A percentile compares a stretch with the other conserved stretches of the same genome.
Evolutionary conservation across 2,888 invertebrate species (phyloP).

Genomic region (Fabriciana adippe): DNA sequence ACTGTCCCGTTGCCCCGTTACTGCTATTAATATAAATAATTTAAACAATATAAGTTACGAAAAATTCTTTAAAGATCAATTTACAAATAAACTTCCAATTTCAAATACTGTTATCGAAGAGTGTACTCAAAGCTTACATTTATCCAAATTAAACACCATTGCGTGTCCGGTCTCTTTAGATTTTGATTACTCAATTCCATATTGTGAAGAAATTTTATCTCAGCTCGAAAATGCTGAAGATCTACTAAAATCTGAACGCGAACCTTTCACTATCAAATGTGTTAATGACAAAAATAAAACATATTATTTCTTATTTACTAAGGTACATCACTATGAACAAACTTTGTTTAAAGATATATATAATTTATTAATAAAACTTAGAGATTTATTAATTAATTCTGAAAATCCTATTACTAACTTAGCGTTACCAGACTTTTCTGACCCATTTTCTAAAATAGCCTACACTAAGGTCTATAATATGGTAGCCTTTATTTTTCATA

Average conservation of each 20-base stretch:
- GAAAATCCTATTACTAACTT: conserved; percentile 37
- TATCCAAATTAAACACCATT: neutral
- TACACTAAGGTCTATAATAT: too few relatives aligned
- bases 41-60: neutral
- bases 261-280: conserved; percentile 9
- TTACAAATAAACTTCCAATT: neutral
- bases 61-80: neutral
- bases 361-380: conserved; percentile 35
- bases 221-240: conserved; percentile 4
- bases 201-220: conserved; percentile 15
- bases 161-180: conserved; percentile 11
- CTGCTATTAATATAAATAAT: neutral
- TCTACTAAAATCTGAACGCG: conserved; percentile 5
- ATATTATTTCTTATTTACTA: conserved; percentile 29
- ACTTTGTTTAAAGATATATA: neutral
- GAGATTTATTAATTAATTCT: conserved; percentile 26
- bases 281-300: conserved; percentile 15
- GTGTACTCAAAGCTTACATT: neutral
- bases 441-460: neutral
- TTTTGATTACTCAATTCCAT: conserved; percentile 2
- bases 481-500: too few relatives aligned
- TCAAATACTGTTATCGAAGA: neutral
- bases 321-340: neutral
- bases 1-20: neutral
- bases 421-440: conserved; percentile 15